Percentiles rank a stretch among this genome's conserved stretches.
Evolutionary conservation across 2,797 vertebrate species (phyloP).

Genomic region (Microctenopoma lineatum): DNA sequence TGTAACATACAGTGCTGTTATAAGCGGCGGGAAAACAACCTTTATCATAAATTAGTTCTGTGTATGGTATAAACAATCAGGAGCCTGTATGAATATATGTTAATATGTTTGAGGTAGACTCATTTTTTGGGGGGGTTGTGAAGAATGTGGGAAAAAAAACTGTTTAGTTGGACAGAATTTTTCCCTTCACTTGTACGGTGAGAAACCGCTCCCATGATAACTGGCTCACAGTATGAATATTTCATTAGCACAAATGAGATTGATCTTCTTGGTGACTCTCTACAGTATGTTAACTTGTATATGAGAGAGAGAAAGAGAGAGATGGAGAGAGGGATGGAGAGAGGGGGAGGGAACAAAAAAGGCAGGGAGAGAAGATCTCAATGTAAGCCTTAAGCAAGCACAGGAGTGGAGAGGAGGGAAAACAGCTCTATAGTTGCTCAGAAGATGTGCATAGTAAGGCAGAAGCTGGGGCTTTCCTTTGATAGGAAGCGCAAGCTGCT

Average conservation of each 20-base stretch:
- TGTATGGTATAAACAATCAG: conserved; percentile 37
- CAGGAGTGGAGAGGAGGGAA: conserved; percentile 56
- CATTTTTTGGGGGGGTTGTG: conserved; percentile 9
- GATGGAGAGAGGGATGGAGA: conserved; percentile 35
- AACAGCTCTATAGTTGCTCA: conserved; percentile 54
- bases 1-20: conserved; percentile 26
- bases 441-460: conserved; percentile 71
- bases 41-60: conserved; percentile 1
- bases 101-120: conserved; percentile 16
- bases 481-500: conserved; percentile 82
- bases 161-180: conserved; percentile 46
- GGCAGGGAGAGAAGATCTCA: conserved; percentile 51
- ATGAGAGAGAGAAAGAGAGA: conserved; percentile 19
- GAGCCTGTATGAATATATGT: conserved; percentile 6
- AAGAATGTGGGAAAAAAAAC: conserved; percentile 33
- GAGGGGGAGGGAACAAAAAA: conserved; percentile 46
- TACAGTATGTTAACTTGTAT: conserved; percentile 56
- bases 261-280: conserved; percentile 72
- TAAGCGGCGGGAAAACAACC: conserved; percentile 28
- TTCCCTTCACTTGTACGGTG: conserved; percentile 39
- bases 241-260: conserved; percentile 78
- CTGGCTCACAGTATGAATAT: conserved; percentile 72
- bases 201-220: conserved; percentile 58
- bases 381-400: conserved; percentile 65
- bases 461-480: conserved; percentile 79